Percentiles rank a stretch among this genome's conserved stretches.
These are phyloP conservation scores for Procavia capensis DNA, from an alignment of 2,113 vertebrate species.

Conservation along the genomic window DNA sequence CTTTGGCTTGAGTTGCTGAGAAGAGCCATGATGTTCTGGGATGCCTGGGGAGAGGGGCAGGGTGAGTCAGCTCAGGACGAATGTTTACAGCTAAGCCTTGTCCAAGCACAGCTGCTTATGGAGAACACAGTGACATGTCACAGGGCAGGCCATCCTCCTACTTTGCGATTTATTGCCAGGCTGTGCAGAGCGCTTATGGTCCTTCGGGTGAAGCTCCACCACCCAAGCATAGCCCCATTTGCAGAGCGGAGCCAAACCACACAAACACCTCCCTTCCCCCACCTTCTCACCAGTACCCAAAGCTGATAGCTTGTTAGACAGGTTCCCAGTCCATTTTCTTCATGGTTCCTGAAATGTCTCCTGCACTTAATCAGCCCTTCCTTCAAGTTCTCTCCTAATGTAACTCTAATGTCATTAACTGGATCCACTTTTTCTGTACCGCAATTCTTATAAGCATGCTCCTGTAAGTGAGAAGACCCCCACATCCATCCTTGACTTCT, in stretches of 20 bases:
- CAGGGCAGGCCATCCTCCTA: background rate
- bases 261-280: accelerated
- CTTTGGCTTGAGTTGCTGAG: background rate
- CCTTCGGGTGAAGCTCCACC: background rate
- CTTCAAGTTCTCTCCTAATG: background rate
- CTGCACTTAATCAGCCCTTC: too few species aligned
- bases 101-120: background rate
- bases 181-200: background rate
- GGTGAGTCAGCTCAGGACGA: background rate
- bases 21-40: background rate
- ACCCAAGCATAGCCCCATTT: background rate
- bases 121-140: background rate
- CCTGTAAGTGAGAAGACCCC: background rate
- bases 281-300: background rate
- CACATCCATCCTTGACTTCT: background rate
- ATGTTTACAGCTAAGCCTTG: background rate
- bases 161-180: background rate
- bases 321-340: background rate
- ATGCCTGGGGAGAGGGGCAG: background rate
- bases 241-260: background rate
- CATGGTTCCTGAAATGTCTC: background rate
- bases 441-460: background rate
- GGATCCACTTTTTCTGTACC: background rate
- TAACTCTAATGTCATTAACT: background rate
- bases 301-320: background rate